These are phyloP conservation scores for Pelosia muscerda DNA, from an alignment of 2,888 invertebrate genomes.

Conservation along the genomic window DNA sequence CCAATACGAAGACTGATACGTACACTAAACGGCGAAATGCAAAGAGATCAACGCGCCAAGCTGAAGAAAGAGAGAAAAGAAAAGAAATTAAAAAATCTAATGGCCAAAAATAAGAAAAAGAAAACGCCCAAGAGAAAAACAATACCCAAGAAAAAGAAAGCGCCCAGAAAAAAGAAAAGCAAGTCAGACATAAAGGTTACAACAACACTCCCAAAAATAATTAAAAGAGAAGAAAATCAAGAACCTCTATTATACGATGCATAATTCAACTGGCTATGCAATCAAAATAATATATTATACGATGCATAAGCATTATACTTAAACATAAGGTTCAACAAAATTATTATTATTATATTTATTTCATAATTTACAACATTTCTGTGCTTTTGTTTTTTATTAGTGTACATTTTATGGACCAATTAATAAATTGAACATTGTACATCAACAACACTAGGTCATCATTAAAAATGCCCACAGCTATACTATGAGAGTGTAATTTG, in stretches of 20 bases:
- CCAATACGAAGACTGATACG: conserved; percentile 27
- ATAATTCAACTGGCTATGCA: too few species aligned
- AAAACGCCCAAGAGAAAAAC: conserved; percentile 3
- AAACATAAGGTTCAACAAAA: too few species aligned
- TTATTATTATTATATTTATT: too few species aligned
- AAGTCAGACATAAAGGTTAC: background rate
- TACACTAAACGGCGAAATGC: conserved; percentile 39
- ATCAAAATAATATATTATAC: too few species aligned
- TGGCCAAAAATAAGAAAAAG: conserved; percentile 28
- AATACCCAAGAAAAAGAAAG: background rate
- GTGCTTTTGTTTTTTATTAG: too few species aligned
- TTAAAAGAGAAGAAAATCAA: background rate
- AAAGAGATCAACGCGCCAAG: conserved; percentile 33
- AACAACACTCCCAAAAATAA: background rate
- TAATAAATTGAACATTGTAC: too few species aligned
- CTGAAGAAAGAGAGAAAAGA: conserved; percentile 27
- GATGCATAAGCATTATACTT: too few species aligned
- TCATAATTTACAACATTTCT: too few species aligned
- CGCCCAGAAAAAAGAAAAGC: background rate
- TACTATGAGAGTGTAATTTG: too few species aligned
- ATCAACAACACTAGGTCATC: too few species aligned
- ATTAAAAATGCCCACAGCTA: too few species aligned
- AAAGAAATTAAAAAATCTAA: conserved; percentile 33
- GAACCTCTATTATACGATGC: background rate
- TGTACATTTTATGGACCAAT: too few species aligned